Conservation (phyloP, 1,140 invertebrate species). For the Choristoneura fumiferana region DNA sequence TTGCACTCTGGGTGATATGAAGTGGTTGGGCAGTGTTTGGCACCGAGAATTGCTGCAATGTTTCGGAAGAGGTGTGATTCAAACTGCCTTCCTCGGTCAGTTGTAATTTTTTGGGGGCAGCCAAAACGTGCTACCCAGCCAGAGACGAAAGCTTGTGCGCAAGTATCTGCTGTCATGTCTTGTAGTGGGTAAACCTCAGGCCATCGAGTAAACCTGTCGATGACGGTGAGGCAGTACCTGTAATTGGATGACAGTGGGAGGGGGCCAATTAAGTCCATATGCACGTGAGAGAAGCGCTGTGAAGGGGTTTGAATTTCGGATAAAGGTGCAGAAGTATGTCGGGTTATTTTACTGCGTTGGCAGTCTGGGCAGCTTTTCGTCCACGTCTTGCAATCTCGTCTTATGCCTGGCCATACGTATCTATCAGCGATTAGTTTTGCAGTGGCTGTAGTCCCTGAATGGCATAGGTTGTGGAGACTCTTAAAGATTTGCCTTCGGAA, state of each 20-base stretch:
- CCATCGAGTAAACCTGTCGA: slow-evolving; percentile 73
- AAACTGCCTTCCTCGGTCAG: slow-evolving; percentile 62
- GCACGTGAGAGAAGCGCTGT: slow-evolving; percentile 59
- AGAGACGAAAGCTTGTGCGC: slow-evolving; percentile 25
- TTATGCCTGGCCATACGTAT: background rate
- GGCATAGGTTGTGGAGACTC: background rate
- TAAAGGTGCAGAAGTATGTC: slow-evolving; percentile 23
- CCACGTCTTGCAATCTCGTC: slow-evolving; percentile 31
- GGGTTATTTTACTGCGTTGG: slow-evolving; percentile 1
- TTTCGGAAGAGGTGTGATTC: slow-evolving; percentile 35
- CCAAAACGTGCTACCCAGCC: slow-evolving; percentile 60
- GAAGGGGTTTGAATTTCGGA: background rate
- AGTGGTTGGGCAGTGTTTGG: too few species aligned
- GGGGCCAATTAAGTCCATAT: slow-evolving; percentile 75
- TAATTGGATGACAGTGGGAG: slow-evolving; percentile 48
- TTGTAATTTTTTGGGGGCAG: slow-evolving; percentile 44
- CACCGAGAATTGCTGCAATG: too few species aligned
- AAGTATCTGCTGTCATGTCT: slow-evolving; percentile 46
- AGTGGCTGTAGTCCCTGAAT: background rate
- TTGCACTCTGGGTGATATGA: too few species aligned
- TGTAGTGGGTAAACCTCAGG: slow-evolving; percentile 54
- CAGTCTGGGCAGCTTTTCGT: too few species aligned
- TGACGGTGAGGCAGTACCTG: slow-evolving; percentile 62
- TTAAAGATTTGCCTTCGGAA: too few species aligned
- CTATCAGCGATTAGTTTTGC: background rate